phyloP scores from a whole-genome alignment of 2,797 vertebrate species.

The Pangasius mekongensis region DNA sequence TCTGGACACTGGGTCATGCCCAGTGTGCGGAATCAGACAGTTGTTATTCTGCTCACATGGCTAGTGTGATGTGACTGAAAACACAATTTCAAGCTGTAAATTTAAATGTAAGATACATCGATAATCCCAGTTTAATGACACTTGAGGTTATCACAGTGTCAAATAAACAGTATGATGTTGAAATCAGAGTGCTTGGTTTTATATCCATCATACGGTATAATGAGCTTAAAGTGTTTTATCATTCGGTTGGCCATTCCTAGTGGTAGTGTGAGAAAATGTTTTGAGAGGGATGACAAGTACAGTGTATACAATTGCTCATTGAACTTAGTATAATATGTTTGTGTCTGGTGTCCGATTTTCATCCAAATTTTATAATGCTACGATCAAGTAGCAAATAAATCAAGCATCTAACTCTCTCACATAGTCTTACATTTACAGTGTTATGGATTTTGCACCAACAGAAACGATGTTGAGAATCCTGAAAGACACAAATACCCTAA shows the following conservation, averaged over 20 bases:
- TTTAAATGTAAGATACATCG: slow-evolving; percentile 34
- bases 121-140: slow-evolving; percentile 37
- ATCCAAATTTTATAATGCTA: not conserved
- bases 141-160: not conserved
- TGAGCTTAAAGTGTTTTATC: not conserved
- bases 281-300: not conserved
- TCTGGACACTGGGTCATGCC: not conserved
- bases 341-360: not conserved
- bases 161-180: not conserved
- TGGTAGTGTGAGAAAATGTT: not conserved
- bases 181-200: not conserved
- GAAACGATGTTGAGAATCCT: not conserved
- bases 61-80: not conserved
- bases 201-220: not conserved
- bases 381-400: not conserved
- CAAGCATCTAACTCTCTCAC: not conserved
- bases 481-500: not conserved
- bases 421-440: not conserved
- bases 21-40: not conserved
- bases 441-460: not conserved
- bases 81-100: slow-evolving; percentile 27
- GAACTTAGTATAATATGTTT: not conserved
- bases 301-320: not conserved
- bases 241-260: not conserved
- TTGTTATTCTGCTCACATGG: not conserved